Base-by-base conservation (phyloP, 2,888 invertebrate genomes). In the Metalampra italica region DNA sequence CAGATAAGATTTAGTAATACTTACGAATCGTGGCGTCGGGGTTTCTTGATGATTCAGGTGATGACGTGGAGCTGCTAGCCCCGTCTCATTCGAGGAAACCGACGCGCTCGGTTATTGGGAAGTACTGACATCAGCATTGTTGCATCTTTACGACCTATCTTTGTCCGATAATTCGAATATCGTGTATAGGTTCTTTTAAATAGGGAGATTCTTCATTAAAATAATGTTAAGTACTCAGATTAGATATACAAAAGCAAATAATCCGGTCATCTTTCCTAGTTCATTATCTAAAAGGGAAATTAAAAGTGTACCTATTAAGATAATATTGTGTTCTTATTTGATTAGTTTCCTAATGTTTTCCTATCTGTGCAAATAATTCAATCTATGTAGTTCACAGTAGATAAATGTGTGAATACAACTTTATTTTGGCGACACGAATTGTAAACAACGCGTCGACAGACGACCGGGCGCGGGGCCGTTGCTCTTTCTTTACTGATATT, bases 391-490 rank as follows among this genome's bases (percentile, higher is more conserved):
- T 48, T 45, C 50, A 51, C 12, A 42, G 38, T 49, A 52, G 54
- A 57, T 56, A 59, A 45, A 53, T 52, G 44, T 43, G 39, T 42
- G 45, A 61, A 63, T 60, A 63, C 54, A 56, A 66, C 63, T 63
- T 67, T 72, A 72, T 78, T 83, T 80, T 63, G 70, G 73, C 59
- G 62, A 67, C 64, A 65, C 64, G 56, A 70, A 69, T 73, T 62
- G 73, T 82, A 78, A 82, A 82, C 80, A 83, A 39, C 14, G 8
- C 50, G 44, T 50, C 46, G 44, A 53, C 64, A 68, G 64, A 66
- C 71, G 85, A 73, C 81, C 86, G 85, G 82, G 68, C 84, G 70
- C 47, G 68, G 74, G 86, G 80, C 61, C 86, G 62, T 79, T 86
- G 81, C 76, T 77, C 85, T 71, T 69, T 62, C 64, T 60, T 55